Evolutionary conservation across 2,888 invertebrate genomes (phyloP), one percentile per base, ranked within the genome.

Genomic region (Chrysomela aeneicollis): DNA sequence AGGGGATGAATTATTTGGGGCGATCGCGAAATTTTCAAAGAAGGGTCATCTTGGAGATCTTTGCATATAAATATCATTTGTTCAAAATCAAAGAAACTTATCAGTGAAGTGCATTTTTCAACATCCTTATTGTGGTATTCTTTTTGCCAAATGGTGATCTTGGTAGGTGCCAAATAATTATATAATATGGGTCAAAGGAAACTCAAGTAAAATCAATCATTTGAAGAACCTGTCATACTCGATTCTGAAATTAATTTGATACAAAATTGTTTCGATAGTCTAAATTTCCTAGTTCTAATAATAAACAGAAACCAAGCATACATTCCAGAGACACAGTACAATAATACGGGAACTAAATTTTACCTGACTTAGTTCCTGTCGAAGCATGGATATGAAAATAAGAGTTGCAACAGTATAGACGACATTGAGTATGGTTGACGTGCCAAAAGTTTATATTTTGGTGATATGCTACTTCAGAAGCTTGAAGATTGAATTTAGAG

Each of bases 331-430:
- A 42, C 42, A 42, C 42, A 42, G 15, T 4, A 42, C 42, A 42
- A 42, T 42, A 26, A 42, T 66, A 64, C 21, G 57, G 81, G 82
- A 82, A 82, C 82, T 81, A 82, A 82, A 82, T 81, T 67, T 82
- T 82, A 83, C 83, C 82, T 82, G 82, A 82, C 81, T 82, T 83
- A 81, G 82, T 82, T 81, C 82, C 82, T 83, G 76, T 74, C 66
- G 82, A 82, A 82, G 82, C 83, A 81, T 81, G 81, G 75, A 82
- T 81, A 77, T 79, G 76, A 81, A 81, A 79, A 82, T 78, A 82
- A 79, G 76, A 77, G 76, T 81, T 81, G 82, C 82, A 82, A 80
- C 81, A 80, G 79, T 82, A 81, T 78, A 70, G 77, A 80, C 79
- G 80, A 80, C 79, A 80, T 73, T 76, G 71, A 76, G 59, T 63